phyloP scores from a whole-genome alignment of 1,140 invertebrate species.

The Nebria ingens region DNA sequence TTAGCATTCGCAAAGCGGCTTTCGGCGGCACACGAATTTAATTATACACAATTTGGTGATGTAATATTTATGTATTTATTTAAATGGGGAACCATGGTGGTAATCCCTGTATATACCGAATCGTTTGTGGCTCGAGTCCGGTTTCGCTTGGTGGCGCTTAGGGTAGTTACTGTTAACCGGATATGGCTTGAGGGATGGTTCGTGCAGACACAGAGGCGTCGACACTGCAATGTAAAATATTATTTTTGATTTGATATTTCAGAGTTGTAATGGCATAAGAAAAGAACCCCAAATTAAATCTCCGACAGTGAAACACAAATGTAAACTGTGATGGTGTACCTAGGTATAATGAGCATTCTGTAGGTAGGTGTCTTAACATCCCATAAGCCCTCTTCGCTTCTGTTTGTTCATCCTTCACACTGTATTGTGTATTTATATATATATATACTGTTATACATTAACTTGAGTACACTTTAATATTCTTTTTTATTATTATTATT shows the following conservation, averaged over 20 bases:
- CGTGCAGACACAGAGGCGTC: no score
- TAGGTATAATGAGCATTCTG: neutral
- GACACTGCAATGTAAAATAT: neutral
- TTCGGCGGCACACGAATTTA: constrained; percentile 31
- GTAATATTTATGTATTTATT: constrained; percentile 39
- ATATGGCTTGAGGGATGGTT: neutral
- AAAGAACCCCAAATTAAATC: no score
- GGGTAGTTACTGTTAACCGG: constrained; percentile 15
- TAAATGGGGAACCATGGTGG: constrained; percentile 31
- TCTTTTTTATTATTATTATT: neutral
- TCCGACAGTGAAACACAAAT: no score
- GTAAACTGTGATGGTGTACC: no score
- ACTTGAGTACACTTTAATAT: neutral
- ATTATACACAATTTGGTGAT: constrained; percentile 36
- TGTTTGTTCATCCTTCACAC: neutral
- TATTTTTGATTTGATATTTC: neutral
- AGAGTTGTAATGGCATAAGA: neutral
- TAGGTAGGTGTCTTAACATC: neutral
- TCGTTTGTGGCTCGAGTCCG: constrained; percentile 18
- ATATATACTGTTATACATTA: neutral
- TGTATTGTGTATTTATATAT: neutral
- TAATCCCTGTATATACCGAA: constrained; percentile 27
- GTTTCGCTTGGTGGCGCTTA: constrained; percentile 16
- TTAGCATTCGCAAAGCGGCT: constrained; percentile 32
- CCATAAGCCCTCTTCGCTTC: neutral